phyloP scores from a whole-genome alignment of 2,113 vertebrate genomes.

The Platysternon megacephalum region DNA sequence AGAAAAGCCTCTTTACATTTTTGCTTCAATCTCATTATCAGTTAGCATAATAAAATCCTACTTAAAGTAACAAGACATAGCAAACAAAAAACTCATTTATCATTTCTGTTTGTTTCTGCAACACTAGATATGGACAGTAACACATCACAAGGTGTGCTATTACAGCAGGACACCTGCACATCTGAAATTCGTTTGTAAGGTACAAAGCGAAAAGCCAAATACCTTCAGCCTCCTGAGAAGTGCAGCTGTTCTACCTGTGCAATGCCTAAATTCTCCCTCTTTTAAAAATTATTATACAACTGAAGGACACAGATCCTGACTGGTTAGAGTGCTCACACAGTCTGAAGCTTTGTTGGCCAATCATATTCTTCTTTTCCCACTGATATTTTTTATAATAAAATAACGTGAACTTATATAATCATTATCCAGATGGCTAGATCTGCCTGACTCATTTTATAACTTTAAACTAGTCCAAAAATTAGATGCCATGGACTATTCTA shows the following conservation, averaged over 20 bases:
- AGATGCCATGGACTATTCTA: rapidly evolving
- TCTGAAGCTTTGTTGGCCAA: conserved; percentile 45
- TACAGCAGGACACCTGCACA: not conserved
- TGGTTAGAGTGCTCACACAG: not conserved
- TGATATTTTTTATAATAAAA: conserved; percentile 59
- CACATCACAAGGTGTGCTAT: not conserved
- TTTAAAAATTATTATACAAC: conserved; percentile 31
- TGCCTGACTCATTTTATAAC: not conserved
- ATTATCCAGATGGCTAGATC: conserved; percentile 5
- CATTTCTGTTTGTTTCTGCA: not conserved
- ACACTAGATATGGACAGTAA: not conserved
- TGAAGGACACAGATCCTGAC: not conserved
- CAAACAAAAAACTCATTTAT: not conserved
- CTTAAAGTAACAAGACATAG: rapidly evolving
- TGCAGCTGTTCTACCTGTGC: not conserved
- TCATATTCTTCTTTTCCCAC: conserved; percentile 22
- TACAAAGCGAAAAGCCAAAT: not conserved
- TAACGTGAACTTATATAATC: conserved; percentile 56
- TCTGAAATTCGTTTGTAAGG: not conserved
- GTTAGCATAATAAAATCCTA: not conserved
- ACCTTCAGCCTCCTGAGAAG: not conserved
- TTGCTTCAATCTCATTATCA: not conserved
- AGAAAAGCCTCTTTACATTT: not conserved
- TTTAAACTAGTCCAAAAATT: not conserved
- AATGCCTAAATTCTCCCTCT: conserved; percentile 7